Base-by-base conservation (phyloP, 2,113 vertebrate genomes). In the Amblyornis subalaris region DNA sequence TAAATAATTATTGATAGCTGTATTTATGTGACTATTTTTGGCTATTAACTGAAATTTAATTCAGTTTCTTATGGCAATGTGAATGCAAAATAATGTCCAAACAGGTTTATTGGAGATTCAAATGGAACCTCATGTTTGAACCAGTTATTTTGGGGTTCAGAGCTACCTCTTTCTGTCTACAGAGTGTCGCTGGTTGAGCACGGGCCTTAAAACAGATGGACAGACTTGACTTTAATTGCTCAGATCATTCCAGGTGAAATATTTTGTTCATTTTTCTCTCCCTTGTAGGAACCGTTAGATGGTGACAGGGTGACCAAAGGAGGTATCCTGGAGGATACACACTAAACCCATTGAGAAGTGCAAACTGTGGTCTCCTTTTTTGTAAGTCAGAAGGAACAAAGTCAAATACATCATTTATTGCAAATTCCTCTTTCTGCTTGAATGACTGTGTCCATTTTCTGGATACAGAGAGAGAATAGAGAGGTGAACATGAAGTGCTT, bases 401-500 rank as follows among this genome's bases (percentile, higher is more conserved):
- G 92, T 95, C 83, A 95, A 87, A 93, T 65, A 45, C 57, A 75
- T 89, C 12, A 81, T 92, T 86, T 88, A 85, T 45, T 84, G 72
- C 48, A 89, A 95, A 77, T 92, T 93, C 67, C 94, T 93, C 64
- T 94, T 85, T 92, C 79, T 70, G 25, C 77, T 89, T 90, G 79
- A 93, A 77, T 66, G 64, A 45, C 86, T 64, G 23, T 85, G 58
- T 62, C 76, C 62, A 53, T 91, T 87, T 88, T 80, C 29, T 61
- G 58, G 75, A 44, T 69, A 67, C 0, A 0, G 73, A 90, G 64
- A 60, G 16, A 60, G 40, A 80, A 62, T 12, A 23, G 47, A 72
- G 40, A 84, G 64, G 84, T 14, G 24, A 78, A 84, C 93, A 85
- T 77, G 50, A 83, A 69, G 54, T 75, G 69, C 10, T 35, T 87